Conservation (phyloP, 1,140 invertebrate species). For the Brachionus manjavacas region DNA sequence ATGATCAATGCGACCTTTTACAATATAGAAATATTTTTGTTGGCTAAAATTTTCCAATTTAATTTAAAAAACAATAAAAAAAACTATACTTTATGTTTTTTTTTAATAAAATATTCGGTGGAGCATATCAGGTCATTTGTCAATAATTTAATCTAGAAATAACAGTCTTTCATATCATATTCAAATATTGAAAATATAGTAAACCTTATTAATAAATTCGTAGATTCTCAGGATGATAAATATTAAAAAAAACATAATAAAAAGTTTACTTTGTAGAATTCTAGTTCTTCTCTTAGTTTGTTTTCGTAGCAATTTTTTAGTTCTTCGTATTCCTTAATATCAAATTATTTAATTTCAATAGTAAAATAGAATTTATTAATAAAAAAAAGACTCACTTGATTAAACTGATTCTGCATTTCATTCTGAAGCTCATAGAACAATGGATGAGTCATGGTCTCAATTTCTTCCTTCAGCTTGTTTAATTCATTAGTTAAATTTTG, state of each 20-base stretch:
- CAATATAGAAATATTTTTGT: background rate
- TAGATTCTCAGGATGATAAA: background rate
- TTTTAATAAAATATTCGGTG: background rate
- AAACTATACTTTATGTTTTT: background rate
- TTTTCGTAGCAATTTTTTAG: constrained; percentile 1
- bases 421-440: background rate
- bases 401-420: constrained; percentile 16
- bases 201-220: background rate
- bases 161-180: background rate
- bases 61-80: background rate
- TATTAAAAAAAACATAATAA: background rate
- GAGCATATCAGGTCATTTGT: background rate
- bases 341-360: background rate
- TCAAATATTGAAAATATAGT: background rate
- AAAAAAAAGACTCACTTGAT: background rate
- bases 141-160: background rate
- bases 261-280: constrained; percentile 25
- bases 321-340: constrained; percentile 5
- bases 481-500: background rate
- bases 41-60: background rate
- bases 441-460: constrained; percentile 10
- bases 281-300: constrained; percentile 33
- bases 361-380: background rate
- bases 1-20: background rate
- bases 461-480: background rate